Evolutionary conservation across 2,888 invertebrate species (phyloP), one percentile per base, ranked within the genome.

Genomic region (Cataglyphis altisquamis): DNA sequence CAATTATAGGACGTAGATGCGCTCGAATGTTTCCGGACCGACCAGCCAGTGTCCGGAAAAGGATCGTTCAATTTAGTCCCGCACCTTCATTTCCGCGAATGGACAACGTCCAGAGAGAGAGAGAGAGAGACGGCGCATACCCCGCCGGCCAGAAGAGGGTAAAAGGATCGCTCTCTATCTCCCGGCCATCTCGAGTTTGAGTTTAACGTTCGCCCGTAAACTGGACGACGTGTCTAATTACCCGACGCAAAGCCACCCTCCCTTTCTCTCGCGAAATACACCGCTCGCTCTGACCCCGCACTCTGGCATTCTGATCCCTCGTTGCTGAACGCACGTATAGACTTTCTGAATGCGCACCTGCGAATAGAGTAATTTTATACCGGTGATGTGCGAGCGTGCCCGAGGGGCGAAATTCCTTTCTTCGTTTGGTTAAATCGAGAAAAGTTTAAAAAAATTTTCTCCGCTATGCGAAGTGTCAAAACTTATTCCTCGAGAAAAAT

Each of bases 141-240:
- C 62, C 57, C 41, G 57, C 74, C 25, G 25, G 12, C 18, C 12
- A 25, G 73, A 78, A 57, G 62, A 74, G 81, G 66, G 52, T 75
- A 67, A 84, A 82, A 85, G 81, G 62, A 64, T 57, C 88, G 83
- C 83, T 84, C 82, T 89, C 82, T 89, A 83, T 89, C 74, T 66
- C 48, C 48, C 68, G 77, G 60, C 74, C 81, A 84, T 85, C 85
- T 88, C 84, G 81, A 83, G 87, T 85, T 88, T 82, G 85, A 90
- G 84, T 89, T 92, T 92, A 91, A 91, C 88, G 91, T 88, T 87
- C 85, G 87, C 84, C 73, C 87, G 88, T 91, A 91, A 92, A 91
- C 89, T 90, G 88, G 90, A 87, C 88, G 89, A 92, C 92, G 91
- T 91, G 91, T 90, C 92, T 92, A 92, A 92, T 92, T 91, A 91